Conservation (phyloP, 1,140 invertebrate species). For the Diorhabda carinulata region DNA sequence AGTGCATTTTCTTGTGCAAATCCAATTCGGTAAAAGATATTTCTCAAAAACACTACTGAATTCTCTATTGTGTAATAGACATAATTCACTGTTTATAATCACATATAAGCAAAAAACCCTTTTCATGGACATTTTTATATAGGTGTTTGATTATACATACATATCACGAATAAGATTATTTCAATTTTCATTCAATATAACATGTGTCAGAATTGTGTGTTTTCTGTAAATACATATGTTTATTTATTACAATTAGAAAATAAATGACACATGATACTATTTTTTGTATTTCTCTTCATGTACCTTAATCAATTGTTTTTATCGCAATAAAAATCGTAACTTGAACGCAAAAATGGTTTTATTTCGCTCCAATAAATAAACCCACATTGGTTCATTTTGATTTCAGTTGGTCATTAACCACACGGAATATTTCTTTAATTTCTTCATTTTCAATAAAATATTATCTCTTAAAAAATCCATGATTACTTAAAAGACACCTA, state of each 20-base stretch:
- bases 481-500: too few relatives aligned
- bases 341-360: too few relatives aligned
- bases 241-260: constrained; percentile 36
- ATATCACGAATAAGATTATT: constrained; percentile 35
- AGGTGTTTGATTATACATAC: constrained; percentile 33
- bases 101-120: constrained; percentile 23
- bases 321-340: too few relatives aligned
- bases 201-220: constrained; percentile 28
- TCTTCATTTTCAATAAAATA: too few relatives aligned
- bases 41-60: too few relatives aligned
- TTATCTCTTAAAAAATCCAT: too few relatives aligned
- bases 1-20: background rate
- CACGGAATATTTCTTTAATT: too few relatives aligned
- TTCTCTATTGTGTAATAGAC: constrained; percentile 22
- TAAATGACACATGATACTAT: constrained; percentile 29
- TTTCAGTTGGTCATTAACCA: too few relatives aligned
- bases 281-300: background rate
- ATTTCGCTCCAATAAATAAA: too few relatives aligned
- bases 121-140: constrained; percentile 36
- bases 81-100: constrained; percentile 23
- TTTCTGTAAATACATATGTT: constrained; percentile 37
- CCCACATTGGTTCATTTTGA: too few relatives aligned
- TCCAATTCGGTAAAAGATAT: too few relatives aligned
- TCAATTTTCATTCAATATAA: constrained; percentile 27
- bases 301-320: too few relatives aligned